Evolutionary conservation across 2,888 invertebrate species (phyloP).

Genomic region (Drosophila melanosoma): DNA sequence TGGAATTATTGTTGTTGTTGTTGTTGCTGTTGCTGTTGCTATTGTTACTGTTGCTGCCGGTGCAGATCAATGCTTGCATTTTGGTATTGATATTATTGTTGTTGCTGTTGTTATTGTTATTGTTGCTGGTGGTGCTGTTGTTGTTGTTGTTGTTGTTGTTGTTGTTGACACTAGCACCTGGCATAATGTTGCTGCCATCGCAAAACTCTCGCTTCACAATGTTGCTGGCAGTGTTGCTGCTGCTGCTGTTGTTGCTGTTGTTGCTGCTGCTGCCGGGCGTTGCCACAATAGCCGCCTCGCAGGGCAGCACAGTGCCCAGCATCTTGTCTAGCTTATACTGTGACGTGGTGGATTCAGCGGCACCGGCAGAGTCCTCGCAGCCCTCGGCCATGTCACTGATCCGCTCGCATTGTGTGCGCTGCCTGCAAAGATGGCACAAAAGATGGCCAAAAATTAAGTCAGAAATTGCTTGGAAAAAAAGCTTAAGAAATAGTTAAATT

Average conservation of each 20-base stretch:
- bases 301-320: constrained; percentile 85
- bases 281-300: constrained; percentile 84
- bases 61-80: constrained; percentile 65
- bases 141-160: constrained; percentile 47
- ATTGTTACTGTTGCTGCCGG: constrained; percentile 27
- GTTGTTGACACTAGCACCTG: constrained; percentile 71
- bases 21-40: constrained; percentile 40
- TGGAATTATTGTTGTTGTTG: constrained; percentile 39
- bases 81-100: constrained; percentile 71
- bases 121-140: constrained; percentile 58
- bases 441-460: not conserved
- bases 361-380: constrained; percentile 86
- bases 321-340: constrained; percentile 78
- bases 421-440: constrained; percentile 87
- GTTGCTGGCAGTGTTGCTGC: constrained; percentile 56
- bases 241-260: constrained; percentile 36
- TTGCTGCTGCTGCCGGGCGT: constrained; percentile 74
- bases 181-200: constrained; percentile 80
- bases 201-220: constrained; percentile 84
- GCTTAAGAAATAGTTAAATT: not conserved
- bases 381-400: constrained; percentile 91
- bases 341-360: constrained; percentile 69
- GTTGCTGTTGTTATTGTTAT: constrained; percentile 59
- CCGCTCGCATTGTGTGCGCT: constrained; percentile 69
- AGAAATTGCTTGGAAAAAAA: constrained; percentile 1